Conservation (phyloP, 2,113 vertebrate species). For the Mastomys coucha region DNA sequence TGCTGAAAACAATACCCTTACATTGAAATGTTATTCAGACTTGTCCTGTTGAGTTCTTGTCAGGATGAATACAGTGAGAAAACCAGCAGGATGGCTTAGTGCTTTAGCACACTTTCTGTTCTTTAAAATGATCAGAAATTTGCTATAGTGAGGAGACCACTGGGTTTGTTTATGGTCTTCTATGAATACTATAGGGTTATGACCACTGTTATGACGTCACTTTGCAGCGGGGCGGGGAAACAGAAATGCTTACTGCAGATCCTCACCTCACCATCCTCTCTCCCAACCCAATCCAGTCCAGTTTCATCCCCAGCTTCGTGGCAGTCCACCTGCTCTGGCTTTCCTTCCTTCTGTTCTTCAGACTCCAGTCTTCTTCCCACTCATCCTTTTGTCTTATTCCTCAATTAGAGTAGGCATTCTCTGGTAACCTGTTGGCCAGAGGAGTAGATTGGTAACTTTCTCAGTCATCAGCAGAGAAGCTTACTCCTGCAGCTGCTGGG, state of each 20-base stretch:
- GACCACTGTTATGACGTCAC: slow-evolving; percentile 19
- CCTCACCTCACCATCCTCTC: neutral
- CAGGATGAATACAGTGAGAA: neutral
- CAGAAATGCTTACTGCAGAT: neutral
- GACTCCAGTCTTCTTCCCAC: neutral
- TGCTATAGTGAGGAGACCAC: neutral
- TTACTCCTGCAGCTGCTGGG: neutral
- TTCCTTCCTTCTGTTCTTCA: neutral
- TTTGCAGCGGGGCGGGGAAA: neutral
- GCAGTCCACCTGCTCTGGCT: too few relatives aligned
- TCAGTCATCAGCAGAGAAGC: neutral
- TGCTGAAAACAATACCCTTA: neutral
- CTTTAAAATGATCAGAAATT: too few relatives aligned
- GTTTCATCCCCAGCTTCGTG: neutral
- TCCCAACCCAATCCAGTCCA: neutral
- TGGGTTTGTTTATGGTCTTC: slow-evolving; percentile 36
- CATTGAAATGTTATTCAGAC: neutral
- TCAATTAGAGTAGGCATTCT: too few relatives aligned
- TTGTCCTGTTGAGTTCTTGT: neutral
- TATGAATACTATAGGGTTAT: slow-evolving; percentile 49
- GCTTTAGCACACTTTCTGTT: neutral
- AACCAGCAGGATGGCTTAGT: neutral
- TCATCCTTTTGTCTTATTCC: neutral
- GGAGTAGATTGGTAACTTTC: neutral
- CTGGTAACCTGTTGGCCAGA: neutral